phyloP scores from a whole-genome alignment of 2,888 invertebrate genomes.

The Argynnis bischoffii region DNA sequence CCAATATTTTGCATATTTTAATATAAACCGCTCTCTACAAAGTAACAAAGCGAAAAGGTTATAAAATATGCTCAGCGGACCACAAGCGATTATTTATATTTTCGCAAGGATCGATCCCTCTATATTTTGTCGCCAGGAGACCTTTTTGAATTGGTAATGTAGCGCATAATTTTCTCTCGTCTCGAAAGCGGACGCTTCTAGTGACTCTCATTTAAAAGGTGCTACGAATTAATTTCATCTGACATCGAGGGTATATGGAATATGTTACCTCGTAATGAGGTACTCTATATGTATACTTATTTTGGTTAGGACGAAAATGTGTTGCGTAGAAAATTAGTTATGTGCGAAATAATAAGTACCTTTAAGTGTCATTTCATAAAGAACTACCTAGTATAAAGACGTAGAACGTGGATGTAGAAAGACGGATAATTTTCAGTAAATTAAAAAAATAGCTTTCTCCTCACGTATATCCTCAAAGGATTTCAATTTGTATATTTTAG shows the following conservation, averaged over 20 bases:
- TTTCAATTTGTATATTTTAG: too few relatives aligned
- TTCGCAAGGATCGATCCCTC: conserved; percentile 49
- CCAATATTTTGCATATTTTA: too few relatives aligned
- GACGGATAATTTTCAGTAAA: too few relatives aligned
- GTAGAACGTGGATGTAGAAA: too few relatives aligned
- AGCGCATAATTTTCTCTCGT: conserved; percentile 67
- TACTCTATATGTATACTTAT: conserved; percentile 18
- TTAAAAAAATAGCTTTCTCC: too few relatives aligned
- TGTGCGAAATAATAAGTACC: neutral
- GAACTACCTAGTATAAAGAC: neutral
- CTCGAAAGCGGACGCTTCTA: conserved; percentile 46
- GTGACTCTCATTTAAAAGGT: conserved; percentile 67
- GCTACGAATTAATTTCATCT: conserved; percentile 74
- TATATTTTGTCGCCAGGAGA: conserved; percentile 65
- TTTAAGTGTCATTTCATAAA: neutral
- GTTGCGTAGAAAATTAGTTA: conserved; percentile 1
- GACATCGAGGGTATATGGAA: conserved; percentile 54
- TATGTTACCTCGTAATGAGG: conserved; percentile 22
- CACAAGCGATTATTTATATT: conserved; percentile 21
- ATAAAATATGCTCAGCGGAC: neutral
- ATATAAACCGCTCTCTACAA: too few relatives aligned
- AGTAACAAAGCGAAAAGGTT: neutral
- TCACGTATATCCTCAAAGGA: too few relatives aligned
- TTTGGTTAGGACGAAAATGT: conserved; percentile 5
- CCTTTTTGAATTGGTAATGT: conserved; percentile 78